These are phyloP conservation scores for Eilema sororculum DNA, from an alignment of 2,888 invertebrate genomes.

Conservation along the genomic window DNA sequence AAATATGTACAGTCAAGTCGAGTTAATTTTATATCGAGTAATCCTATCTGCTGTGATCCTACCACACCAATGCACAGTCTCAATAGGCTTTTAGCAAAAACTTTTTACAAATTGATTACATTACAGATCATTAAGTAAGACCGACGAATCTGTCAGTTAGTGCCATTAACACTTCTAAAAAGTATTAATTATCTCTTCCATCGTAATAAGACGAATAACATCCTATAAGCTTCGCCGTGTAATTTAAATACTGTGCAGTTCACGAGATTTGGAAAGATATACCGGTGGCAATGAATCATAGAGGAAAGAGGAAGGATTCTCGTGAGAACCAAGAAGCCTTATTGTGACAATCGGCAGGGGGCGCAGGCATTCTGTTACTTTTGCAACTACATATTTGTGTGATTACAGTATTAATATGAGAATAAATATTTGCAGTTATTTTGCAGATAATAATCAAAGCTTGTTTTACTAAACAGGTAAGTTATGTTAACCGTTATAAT, in stretches of 20 bases:
- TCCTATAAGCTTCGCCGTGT: background rate
- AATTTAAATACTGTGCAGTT: conserved; percentile 6
- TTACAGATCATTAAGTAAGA: too few relatives aligned
- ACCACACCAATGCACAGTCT: too few relatives aligned
- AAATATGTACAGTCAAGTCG: too few relatives aligned
- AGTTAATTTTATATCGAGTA: too few relatives aligned
- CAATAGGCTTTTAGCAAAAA: too few relatives aligned
- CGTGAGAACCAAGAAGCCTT: conserved; percentile 25
- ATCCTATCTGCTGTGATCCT: too few relatives aligned
- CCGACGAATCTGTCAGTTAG: background rate
- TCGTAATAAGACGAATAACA: background rate
- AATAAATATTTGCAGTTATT: background rate
- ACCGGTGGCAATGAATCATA: conserved; percentile 27
- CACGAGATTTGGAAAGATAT: conserved; percentile 20
- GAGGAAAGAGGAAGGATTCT: conserved; percentile 31
- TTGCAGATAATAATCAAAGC: background rate
- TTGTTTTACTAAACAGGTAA: background rate
- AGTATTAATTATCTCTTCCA: background rate
- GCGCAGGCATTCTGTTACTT: background rate
- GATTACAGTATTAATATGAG: conserved; percentile 4
- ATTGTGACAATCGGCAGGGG: conserved; percentile 22
- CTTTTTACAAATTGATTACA: too few relatives aligned
- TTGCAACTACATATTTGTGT: background rate
- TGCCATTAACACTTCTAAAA: background rate
- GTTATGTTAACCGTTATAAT: background rate